Evolutionary conservation across 2,888 invertebrate species (phyloP).

Genomic region (Schizaphis graminum): DNA sequence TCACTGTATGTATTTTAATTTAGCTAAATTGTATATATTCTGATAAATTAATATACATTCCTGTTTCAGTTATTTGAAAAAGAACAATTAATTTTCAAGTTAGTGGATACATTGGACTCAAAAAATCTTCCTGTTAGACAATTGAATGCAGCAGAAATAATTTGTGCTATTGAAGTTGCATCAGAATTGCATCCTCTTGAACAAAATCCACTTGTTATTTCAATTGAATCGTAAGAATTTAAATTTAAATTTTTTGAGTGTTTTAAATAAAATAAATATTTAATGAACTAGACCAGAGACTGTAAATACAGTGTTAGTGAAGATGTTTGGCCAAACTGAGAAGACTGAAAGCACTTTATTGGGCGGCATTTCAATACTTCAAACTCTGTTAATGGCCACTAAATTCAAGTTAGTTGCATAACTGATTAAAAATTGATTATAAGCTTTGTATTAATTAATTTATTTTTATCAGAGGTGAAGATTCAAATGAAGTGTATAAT

Average conservation of each 20-base stretch:
- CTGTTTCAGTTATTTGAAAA: slow-evolving; percentile 61
- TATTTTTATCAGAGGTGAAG: slow-evolving; percentile 14
- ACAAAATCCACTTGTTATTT: slow-evolving; percentile 56
- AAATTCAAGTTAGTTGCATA: slow-evolving; percentile 71
- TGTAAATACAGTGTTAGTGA: slow-evolving; percentile 79
- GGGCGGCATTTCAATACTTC: slow-evolving; percentile 84
- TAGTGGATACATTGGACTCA: slow-evolving; percentile 56
- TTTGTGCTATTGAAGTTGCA: slow-evolving; percentile 61
- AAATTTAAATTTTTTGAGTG: not conserved
- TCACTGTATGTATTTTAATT: slow-evolving; percentile 25
- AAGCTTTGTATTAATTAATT: not conserved
- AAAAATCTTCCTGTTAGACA: slow-evolving; percentile 54
- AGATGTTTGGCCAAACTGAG: slow-evolving; percentile 78
- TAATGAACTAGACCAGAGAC: slow-evolving; percentile 75
- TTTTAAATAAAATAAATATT: not conserved
- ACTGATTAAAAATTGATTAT: not conserved
- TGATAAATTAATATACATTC: not conserved
- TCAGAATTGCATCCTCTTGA: slow-evolving; percentile 57
- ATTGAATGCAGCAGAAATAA: slow-evolving; percentile 63
- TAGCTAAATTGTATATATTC: not conserved
- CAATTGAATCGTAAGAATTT: slow-evolving; percentile 63
- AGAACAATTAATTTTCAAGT: slow-evolving; percentile 57
- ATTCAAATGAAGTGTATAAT: slow-evolving; percentile 45
- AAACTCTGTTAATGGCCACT: slow-evolving; percentile 78
- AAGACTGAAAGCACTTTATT: slow-evolving; percentile 81